Evolutionary conservation across 64 coral and sea anemone genomes (phyloP).

Genomic region (Montipora cactus): DNA sequence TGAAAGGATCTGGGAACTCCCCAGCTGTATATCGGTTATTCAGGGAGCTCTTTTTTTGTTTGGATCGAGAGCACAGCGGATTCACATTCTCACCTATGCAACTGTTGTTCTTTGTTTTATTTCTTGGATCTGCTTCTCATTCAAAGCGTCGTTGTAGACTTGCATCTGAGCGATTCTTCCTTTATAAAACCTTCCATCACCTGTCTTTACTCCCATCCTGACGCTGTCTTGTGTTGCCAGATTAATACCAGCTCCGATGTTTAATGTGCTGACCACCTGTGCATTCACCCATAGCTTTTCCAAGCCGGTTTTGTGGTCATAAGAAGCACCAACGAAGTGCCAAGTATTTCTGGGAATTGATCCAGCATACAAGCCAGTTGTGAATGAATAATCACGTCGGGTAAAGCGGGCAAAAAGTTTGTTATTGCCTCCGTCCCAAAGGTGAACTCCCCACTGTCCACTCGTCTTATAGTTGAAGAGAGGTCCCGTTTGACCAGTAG

Average conservation of each 20-base stretch:
- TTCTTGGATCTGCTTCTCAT: not conserved
- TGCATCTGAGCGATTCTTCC: slow-evolving; percentile 23
- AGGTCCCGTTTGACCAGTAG: not conserved
- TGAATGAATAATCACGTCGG: not conserved
- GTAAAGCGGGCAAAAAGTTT: slow-evolving; percentile 21
- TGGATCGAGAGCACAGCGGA: not conserved
- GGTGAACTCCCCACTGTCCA: slow-evolving; percentile 8
- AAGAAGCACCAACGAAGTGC: slow-evolving; percentile 9
- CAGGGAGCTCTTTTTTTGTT: no score
- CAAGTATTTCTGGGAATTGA: not conserved
- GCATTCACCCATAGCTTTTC: not conserved
- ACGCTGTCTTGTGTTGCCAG: slow-evolving; percentile 19
- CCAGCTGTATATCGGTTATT: no score
- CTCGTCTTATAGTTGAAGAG: slow-evolving; percentile 15
- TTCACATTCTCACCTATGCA: not conserved
- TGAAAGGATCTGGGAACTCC: no score
- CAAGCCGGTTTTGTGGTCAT: not conserved
- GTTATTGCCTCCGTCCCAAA: not conserved
- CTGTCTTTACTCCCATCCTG: slow-evolving; percentile 15
- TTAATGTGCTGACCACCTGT: not conserved
- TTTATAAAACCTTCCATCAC: slow-evolving; percentile 10
- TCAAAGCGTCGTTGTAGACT: not conserved
- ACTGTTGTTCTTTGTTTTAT: not conserved
- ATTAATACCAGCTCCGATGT: slow-evolving; percentile 7
- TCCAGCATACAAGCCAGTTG: not conserved